Evolutionary conservation across 2,797 vertebrate genomes (phyloP).

Genomic region (Denticeps clupeoides): DNA sequence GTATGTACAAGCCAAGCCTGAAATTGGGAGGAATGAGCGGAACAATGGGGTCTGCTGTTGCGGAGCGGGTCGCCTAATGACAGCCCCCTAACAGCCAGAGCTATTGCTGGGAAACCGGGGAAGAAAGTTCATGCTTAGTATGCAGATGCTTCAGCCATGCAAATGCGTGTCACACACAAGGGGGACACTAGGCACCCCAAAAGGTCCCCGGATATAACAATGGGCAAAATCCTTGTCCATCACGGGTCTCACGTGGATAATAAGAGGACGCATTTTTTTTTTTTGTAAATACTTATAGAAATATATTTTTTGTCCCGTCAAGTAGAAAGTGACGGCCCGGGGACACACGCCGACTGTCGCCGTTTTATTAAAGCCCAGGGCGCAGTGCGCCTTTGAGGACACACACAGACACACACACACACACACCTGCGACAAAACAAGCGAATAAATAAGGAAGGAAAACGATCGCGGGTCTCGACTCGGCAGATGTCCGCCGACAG

Average conservation of each 20-base stretch:
- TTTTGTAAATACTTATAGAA: no score
- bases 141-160: constrained; percentile 45
- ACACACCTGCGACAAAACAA: no score
- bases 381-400: no score
- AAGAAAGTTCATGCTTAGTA: constrained; percentile 34
- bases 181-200: neutral
- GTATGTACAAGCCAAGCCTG: constrained; percentile 70
- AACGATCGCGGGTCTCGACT: no score
- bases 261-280: no score
- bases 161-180: constrained; percentile 4
- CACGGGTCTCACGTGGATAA: no score
- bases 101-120: constrained; percentile 57
- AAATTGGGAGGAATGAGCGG: constrained; percentile 65
- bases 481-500: neutral
- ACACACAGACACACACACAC: no score
- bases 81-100: constrained; percentile 56
- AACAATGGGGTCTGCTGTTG: constrained; percentile 72
- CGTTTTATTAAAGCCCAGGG: no score
- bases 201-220: neutral
- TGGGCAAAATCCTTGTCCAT: neutral
- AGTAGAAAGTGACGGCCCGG: no score
- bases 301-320: no score
- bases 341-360: no score
- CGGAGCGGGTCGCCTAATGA: constrained; percentile 45
- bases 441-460: no score